Conservation (phyloP, 2,113 vertebrate species). For the Cervus canadensis region DNA sequence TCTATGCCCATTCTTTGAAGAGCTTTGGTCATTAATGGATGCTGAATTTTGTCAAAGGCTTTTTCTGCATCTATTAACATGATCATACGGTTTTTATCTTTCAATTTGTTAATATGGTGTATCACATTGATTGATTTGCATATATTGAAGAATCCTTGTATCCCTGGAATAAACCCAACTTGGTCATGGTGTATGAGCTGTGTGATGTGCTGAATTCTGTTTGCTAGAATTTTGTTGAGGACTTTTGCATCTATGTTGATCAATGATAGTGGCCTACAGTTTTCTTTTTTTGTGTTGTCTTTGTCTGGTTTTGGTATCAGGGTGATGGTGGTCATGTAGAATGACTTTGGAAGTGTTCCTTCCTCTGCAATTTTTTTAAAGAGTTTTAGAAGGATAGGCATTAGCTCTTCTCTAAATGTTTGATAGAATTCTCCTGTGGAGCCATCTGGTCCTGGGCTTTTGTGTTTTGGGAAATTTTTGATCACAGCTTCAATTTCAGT, state of each 20-base stretch:
- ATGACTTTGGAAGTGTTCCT: not conserved
- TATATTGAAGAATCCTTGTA: not conserved
- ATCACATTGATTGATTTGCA: not conserved
- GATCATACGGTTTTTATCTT: not conserved
- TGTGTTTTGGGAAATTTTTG: not conserved
- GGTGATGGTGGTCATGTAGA: rapidly evolving
- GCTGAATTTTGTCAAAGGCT: not conserved
- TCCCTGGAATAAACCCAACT: not conserved
- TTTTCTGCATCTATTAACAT: not conserved
- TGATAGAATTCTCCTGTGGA: not conserved
- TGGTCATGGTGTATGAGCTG: not conserved
- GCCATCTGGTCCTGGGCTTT: not conserved
- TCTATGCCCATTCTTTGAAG: not conserved
- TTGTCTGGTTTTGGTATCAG: not conserved
- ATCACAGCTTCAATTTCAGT: not conserved
- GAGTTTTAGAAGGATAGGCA: not conserved
- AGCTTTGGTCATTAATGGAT: not conserved
- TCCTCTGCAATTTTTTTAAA: not conserved
- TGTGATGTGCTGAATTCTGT: not conserved
- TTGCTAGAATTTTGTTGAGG: not conserved
- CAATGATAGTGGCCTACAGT: not conserved
- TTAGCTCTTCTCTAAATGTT: not conserved
- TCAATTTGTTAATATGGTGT: not conserved
- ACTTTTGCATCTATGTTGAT: not conserved
- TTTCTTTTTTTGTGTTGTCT: not conserved